These are phyloP conservation scores for Cottoperca gobio DNA, from an alignment of 2,797 vertebrate species.

Conservation along the genomic window DNA sequence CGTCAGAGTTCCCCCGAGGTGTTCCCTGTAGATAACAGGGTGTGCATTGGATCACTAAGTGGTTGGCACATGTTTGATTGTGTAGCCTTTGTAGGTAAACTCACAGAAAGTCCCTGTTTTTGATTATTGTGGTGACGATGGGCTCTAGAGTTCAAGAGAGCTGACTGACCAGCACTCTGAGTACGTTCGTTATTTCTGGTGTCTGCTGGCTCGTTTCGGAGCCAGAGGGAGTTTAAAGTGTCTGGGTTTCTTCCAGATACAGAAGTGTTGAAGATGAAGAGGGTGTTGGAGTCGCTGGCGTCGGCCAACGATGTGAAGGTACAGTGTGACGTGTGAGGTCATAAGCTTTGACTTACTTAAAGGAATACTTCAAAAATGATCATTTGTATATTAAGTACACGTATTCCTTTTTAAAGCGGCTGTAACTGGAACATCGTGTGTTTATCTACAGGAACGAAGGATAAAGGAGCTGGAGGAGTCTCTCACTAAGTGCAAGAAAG, in stretches of 20 bases:
- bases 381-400: too few species aligned
- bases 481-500: slow-evolving; percentile 88
- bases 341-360: not conserved
- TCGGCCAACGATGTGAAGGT: slow-evolving; percentile 95
- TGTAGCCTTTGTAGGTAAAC: not conserved
- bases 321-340: slow-evolving; percentile 15
- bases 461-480: slow-evolving; percentile 93
- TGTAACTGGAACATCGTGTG: not conserved
- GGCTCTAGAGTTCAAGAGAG: slow-evolving; percentile 34
- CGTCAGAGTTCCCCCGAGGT: slow-evolving; percentile 21
- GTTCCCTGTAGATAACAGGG: not conserved
- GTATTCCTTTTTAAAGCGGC: not conserved
- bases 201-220: slow-evolving; percentile 15
- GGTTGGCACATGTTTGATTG: slow-evolving; percentile 9
- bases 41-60: slow-evolving; percentile 25
- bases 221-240: not conserved
- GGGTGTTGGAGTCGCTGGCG: slow-evolving; percentile 89
- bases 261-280: slow-evolving; percentile 93
- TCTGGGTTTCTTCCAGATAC: slow-evolving; percentile 79
- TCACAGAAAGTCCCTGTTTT: not conserved
- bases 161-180: slow-evolving; percentile 1
- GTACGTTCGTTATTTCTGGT: slow-evolving; percentile 29
- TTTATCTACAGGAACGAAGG: slow-evolving; percentile 86
- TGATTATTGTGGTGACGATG: slow-evolving; percentile 2
- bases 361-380: too few species aligned